A percentile compares a stretch with the other conserved stretches of the same genome.
Conservation (phyloP, 2,888 invertebrate species). For the Rhyacophila evoluta region DNA sequence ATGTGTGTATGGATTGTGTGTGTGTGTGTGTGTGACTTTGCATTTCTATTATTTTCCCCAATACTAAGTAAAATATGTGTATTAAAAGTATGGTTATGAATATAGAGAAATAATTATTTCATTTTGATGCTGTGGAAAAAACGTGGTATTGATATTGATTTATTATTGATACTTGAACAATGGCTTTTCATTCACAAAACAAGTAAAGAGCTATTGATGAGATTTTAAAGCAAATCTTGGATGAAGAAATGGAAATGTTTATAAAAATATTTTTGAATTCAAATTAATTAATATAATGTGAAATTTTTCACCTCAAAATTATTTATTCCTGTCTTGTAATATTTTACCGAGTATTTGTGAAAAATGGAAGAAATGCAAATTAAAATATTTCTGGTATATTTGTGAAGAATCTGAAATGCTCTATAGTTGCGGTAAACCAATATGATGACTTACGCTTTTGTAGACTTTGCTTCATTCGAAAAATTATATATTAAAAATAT, state of each 20-base stretch:
- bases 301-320: no score
- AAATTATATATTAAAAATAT: background rate
- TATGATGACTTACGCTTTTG: conserved; percentile 7
- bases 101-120: no score
- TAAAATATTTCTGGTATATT: background rate
- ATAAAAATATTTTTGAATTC: no score
- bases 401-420: conserved; percentile 12
- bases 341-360: conserved; percentile 3
- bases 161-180: no score
- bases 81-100: background rate
- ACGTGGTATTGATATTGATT: no score
- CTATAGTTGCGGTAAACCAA: background rate
- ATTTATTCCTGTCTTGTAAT: no score
- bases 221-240: no score
- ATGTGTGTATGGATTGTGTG: background rate
- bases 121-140: no score
- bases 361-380: conserved; percentile 1
- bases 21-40: conserved; percentile 5
- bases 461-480: conserved; percentile 4
- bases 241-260: no score
- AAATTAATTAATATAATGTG: no score
- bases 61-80: background rate
- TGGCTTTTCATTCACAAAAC: no score
- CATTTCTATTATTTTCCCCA: conserved; percentile 22
- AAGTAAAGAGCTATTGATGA: no score